Base-by-base conservation (phyloP, 2,888 invertebrate species). In the Salticus scenicus region DNA sequence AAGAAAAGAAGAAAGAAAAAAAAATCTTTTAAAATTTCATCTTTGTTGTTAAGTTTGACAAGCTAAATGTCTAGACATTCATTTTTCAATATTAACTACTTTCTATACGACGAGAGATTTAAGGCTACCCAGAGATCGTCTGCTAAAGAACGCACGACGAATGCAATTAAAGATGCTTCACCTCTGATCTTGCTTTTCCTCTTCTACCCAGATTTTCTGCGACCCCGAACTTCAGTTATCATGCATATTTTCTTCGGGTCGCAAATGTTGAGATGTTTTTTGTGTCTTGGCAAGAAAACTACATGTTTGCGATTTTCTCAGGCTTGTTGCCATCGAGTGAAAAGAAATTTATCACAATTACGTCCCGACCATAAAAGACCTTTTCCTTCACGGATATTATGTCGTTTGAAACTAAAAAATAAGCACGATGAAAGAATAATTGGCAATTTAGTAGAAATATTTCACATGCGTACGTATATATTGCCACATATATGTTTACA, bases 131-230 rank as follows among this genome's bases (percentile, higher is more conserved):
- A 20, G 82, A 82, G 75, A 80, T 47, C 63, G 30, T 66, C 71
- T 71, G 64, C 42, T 24, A 69, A 30, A 31, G 66, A 74, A 41
- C 27, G 64, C 72, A 72, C 64, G 72, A 79, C 72, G 64, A 72
- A 79, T 64, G 71, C 74, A 81, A 81, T 81, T 82, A 82, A 41
- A 10, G 63, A 30, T 70, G 75, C 70, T 74, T 75, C 82, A 82
- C 75, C 75, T 75, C 17, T 81, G 75, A 81, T 57, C 81, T 66
- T 31, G 37, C 33, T 12, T 42, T 57, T 42, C 37, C n/a, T n/a
- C n/a, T n/a, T n/a, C n/a, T 27, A 27, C 47, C 47, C n/a, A 14
- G 10, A 37, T 37, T 37, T 37, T 4, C 37, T 37, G 7, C 37
- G 10, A 7, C 37, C 37, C 4, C 37, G 10, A n/a, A n/a, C n/a